Percentiles rank a stretch among this genome's conserved stretches.
These are phyloP conservation scores for Rhopilema esculentum DNA, from an alignment of 30 jellyfish, hydroid and myxozoan genomes.

Conservation along the genomic window DNA sequence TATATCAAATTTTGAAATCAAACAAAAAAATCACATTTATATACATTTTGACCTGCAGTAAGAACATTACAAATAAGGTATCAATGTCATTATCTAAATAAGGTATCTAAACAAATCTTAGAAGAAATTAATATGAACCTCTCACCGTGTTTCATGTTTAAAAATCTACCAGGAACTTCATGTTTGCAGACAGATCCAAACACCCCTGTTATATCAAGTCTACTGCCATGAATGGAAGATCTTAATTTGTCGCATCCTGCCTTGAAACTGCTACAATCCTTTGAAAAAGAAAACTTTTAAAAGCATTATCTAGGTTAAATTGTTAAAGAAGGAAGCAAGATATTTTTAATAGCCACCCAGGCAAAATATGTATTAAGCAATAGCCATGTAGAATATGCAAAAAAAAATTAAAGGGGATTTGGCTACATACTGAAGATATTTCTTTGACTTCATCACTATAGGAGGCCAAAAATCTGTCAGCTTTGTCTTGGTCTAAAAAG, in stretches of 20 bases:
- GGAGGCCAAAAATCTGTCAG: conserved; percentile 41
- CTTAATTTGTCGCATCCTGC: conserved; percentile 45
- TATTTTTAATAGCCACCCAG: background rate
- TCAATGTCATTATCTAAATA: background rate
- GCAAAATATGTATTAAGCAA: background rate
- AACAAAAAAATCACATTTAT: background rate
- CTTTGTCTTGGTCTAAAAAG: conserved; percentile 50
- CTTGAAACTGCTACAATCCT: conserved; percentile 48
- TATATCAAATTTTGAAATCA: background rate
- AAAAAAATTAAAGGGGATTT: background rate
- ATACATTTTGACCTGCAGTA: background rate
- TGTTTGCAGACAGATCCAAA: conserved; percentile 26
- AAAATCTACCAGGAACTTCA: conserved; percentile 20
- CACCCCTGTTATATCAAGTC: conserved; percentile 15
- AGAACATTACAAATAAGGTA: background rate
- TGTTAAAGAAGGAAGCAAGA: background rate
- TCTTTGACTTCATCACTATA: conserved; percentile 47
- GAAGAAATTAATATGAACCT: conserved; percentile 10
- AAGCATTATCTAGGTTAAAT: background rate
- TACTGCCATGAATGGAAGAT: background rate
- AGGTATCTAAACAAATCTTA: background rate
- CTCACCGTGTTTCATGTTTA: conserved; percentile 25
- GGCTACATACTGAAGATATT: conserved; percentile 5
- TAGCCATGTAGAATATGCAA: background rate
- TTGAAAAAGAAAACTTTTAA: background rate